Base-by-base conservation (phyloP, 1,140 invertebrate species). In the Acromyrmex heyeri region DNA sequence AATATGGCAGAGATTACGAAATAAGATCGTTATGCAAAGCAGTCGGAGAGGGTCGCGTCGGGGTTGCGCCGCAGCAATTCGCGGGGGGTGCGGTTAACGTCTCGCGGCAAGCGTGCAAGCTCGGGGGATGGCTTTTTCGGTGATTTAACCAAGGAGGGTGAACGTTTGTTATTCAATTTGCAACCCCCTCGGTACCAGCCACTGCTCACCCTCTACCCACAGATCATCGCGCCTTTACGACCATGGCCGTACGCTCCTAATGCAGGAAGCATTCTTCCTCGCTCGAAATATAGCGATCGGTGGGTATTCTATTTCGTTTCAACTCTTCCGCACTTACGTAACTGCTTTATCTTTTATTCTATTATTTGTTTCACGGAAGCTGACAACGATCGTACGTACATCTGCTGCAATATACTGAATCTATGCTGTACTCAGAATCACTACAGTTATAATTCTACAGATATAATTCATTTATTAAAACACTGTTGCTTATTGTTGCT, bases 141-240 rank as follows among this genome's bases (percentile, higher is more conserved):
- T 93, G 93, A 94, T 93, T 94, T 94, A 93, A 92, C 91, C 89
- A 69, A 92, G 70, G 90, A 94, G 94, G 93, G 92, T 93, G 92
- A 94, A 92, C 92, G 91, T 95, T 95, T 94, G 93, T 95, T 95
- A 95, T 95, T 95, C 94, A 95, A 95, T 95, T 94, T 94, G 92
- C 88, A 92, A 92, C 86, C 87, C 89, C 88, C 88, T 75, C 64
- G 86, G 90, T 89, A 90, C 90, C 91, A 92, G 89, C 88, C 91
- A 86, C 89, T 82, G 86, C 77, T 61, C 83, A 64, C 88, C 65
- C 72, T 87, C 88, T 50, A 72, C 21, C 88, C 76, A 81, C 88
- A 77, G 88, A 90, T 90, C 88, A 89, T 90, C 88, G 78, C 73
- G 89, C 79, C 79, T 90, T 90, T 90, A 90, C 86, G 72, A 85